Evolutionary conservation across 2,113 vertebrate species (phyloP).

Genomic region (Lagopus muta): DNA sequence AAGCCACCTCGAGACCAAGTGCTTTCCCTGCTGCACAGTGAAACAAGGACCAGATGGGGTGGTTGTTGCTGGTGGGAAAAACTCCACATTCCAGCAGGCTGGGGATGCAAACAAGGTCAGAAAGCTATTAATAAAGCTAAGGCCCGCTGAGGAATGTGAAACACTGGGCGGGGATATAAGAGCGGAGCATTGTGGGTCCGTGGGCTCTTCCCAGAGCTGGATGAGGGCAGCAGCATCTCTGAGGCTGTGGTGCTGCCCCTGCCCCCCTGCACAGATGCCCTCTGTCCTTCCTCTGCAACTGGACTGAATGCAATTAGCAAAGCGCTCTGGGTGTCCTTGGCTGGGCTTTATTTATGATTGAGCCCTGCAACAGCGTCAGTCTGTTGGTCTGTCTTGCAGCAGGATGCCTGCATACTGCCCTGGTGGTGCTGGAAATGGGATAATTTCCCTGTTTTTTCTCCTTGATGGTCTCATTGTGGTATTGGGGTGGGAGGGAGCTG

Average conservation of each 20-base stretch:
- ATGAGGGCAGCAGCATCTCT: background rate
- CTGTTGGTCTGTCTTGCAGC: background rate
- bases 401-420: background rate
- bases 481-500: background rate
- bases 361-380: background rate
- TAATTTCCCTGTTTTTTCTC: background rate
- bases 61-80: constrained; percentile 39
- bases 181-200: background rate
- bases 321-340: background rate
- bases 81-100: background rate
- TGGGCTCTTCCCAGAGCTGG: background rate
- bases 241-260: rapidly evolving
- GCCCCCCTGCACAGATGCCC: rapidly evolving
- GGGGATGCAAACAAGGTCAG: background rate
- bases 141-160: rapidly evolving
- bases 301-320: background rate
- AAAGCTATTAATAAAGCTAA: constrained; percentile 4
- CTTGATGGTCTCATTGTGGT: background rate
- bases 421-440: rapidly evolving
- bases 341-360: background rate
- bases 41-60: constrained; percentile 50
- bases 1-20: background rate
- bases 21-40: background rate
- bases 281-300: background rate
- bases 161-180: rapidly evolving